Percentiles rank a stretch among this genome's conserved stretches.
These are phyloP conservation scores for Xenopus laevis DNA, from an alignment of 2,113 vertebrate genomes.

Conservation along the genomic window DNA sequence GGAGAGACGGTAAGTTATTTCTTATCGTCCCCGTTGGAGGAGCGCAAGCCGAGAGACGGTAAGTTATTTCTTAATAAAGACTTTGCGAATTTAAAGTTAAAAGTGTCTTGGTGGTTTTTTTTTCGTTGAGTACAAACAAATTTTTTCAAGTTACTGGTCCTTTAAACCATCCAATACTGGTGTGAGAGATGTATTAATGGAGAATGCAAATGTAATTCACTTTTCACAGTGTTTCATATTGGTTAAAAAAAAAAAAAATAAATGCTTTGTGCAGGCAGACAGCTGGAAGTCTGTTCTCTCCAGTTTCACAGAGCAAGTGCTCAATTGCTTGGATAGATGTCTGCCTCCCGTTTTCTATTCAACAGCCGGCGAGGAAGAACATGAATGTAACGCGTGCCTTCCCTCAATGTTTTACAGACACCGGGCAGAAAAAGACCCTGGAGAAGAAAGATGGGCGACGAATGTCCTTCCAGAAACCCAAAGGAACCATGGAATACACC, in stretches of 20 bases:
- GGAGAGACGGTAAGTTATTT: no score
- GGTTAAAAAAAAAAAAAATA: constrained; percentile 54
- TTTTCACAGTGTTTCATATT: constrained; percentile 59
- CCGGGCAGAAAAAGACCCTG: constrained; percentile 93
- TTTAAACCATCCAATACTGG: no score
- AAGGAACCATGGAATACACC: constrained; percentile 91
- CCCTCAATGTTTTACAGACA: constrained; percentile 88
- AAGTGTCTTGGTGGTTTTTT: no score
- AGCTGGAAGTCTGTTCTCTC: constrained; percentile 50
- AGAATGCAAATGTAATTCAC: constrained; percentile 12
- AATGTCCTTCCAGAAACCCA: constrained; percentile 98
- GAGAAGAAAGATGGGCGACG: constrained; percentile 98
- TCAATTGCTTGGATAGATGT: constrained; percentile 77
- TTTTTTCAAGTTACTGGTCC: no score
- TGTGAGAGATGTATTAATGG: no score
- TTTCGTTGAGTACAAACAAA: no score
- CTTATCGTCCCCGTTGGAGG: no score
- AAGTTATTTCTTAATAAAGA: no score
- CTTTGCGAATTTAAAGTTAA: no score
- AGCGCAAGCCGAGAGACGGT: no score
- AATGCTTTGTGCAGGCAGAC: constrained; percentile 51
- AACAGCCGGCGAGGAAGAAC: constrained; percentile 76
- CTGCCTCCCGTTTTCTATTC: constrained; percentile 72
- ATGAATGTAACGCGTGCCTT: constrained; percentile 84
- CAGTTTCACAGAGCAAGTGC: constrained; percentile 55